A percentile compares a stretch with the other conserved stretches of the same genome.
Conservation (phyloP, 92 coral and sea anemone species). For the Micromussa lordhowensis region DNA sequence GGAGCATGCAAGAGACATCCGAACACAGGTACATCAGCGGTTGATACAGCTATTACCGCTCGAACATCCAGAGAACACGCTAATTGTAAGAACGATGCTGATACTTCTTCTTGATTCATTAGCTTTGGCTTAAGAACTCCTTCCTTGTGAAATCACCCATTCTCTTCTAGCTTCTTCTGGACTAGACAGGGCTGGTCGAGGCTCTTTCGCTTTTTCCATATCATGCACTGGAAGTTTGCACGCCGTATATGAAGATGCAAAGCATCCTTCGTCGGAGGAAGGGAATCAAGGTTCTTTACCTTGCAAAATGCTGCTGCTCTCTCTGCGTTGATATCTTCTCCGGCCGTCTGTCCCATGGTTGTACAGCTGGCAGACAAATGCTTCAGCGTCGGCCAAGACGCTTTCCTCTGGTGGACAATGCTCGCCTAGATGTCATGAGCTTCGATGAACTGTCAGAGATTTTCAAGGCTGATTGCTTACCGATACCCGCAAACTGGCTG, state of each 20-base stretch:
- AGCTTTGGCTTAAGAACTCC: constrained; percentile 64
- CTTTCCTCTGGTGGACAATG: constrained; percentile 5
- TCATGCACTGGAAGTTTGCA: too few species aligned
- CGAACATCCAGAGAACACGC: constrained; percentile 72
- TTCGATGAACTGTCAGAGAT: constrained; percentile 18
- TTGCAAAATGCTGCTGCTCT: constrained; percentile 66
- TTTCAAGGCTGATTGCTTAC: constrained; percentile 49
- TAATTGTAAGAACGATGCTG: constrained; percentile 66
- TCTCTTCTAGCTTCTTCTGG: constrained; percentile 56
- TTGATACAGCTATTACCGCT: constrained; percentile 50
- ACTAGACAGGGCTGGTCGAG: constrained; percentile 36
- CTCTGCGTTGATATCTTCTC: constrained; percentile 46
- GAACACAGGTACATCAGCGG: constrained; percentile 69
- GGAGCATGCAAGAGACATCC: constrained; percentile 62
- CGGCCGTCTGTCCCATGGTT: constrained; percentile 51
- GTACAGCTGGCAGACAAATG: constrained; percentile 75
- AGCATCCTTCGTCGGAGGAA: constrained; percentile 71
- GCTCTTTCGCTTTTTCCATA: too few species aligned
- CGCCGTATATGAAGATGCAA: too few species aligned
- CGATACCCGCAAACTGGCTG: constrained; percentile 51
- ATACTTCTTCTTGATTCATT: constrained; percentile 40
- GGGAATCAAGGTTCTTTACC: constrained; percentile 55
- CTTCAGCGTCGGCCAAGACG: constrained; percentile 68
- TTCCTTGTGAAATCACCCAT: constrained; percentile 54
- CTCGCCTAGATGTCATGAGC: constrained; percentile 48